Percentiles rank a stretch among this genome's conserved stretches.
phyloP scores from a whole-genome alignment of 2,888 invertebrate genomes.

The Rhagonycha lutea region DNA sequence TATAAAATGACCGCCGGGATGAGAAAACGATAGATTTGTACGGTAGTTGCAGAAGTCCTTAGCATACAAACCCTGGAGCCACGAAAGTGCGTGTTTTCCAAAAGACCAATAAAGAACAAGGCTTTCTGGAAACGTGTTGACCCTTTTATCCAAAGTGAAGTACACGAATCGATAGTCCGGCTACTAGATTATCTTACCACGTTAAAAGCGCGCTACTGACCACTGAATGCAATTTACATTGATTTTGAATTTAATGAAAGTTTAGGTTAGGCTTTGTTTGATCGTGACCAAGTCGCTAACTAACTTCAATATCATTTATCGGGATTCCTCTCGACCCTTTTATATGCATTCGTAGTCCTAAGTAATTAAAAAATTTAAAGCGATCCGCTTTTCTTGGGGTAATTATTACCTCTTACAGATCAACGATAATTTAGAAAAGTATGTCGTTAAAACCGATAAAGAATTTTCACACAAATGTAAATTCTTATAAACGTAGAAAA shows the following conservation, averaged over 20 bases:
- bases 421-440: not conserved
- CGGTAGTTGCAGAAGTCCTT: slow-evolving; percentile 23
- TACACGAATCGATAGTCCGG: slow-evolving; percentile 39
- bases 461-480: slow-evolving; percentile 11
- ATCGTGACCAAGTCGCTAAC: slow-evolving; percentile 31
- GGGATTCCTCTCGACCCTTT: slow-evolving; percentile 29
- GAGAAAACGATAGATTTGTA: slow-evolving; percentile 21
- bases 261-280: slow-evolving; percentile 48
- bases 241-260: slow-evolving; percentile 51
- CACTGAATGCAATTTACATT: slow-evolving; percentile 53
- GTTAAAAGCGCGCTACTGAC: slow-evolving; percentile 47
- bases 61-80: slow-evolving; percentile 20
- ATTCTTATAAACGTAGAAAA: slow-evolving; percentile 3
- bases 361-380: slow-evolving; percentile 34
- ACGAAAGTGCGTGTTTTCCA: slow-evolving; percentile 28
- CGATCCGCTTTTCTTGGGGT: not conserved
- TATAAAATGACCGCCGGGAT: slow-evolving; percentile 22
- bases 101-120: slow-evolving; percentile 39
- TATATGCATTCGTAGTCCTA: slow-evolving; percentile 21
- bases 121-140: slow-evolving; percentile 40
- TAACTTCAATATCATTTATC: slow-evolving; percentile 32
- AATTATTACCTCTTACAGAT: too few relatives aligned
- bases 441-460: not conserved
- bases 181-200: slow-evolving; percentile 47
- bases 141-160: slow-evolving; percentile 40